phyloP scores from a whole-genome alignment of 2,888 invertebrate species.

The Nebria brevicollis region DNA sequence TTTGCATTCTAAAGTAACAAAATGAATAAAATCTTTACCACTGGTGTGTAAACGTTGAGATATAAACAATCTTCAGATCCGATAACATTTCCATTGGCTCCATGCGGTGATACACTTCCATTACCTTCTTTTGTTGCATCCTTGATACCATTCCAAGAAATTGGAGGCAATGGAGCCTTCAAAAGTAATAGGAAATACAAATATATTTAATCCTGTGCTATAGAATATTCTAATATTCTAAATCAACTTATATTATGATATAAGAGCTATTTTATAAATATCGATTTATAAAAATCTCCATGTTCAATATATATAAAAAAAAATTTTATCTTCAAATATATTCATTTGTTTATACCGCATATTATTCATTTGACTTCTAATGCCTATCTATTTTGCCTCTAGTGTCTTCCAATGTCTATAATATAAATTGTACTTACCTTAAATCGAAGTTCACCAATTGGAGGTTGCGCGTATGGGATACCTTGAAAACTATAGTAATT shows the following conservation, averaged over 20 bases:
- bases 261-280: too few relatives aligned
- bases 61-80: slow-evolving; percentile 57
- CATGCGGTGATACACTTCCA: slow-evolving; percentile 51
- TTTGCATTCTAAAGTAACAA: too few relatives aligned
- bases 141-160: slow-evolving; percentile 50
- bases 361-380: too few relatives aligned
- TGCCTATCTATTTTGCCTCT: too few relatives aligned
- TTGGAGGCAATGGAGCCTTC: slow-evolving; percentile 6
- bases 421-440: slow-evolving; percentile 54
- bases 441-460: slow-evolving; percentile 60
- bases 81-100: slow-evolving; percentile 46
- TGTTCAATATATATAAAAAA: not conserved
- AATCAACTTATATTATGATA: too few relatives aligned
- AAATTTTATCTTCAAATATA: too few relatives aligned
- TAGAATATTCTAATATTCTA: too few relatives aligned
- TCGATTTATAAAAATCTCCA: too few relatives aligned
- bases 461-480: slow-evolving; percentile 61
- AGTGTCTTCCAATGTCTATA: too few relatives aligned
- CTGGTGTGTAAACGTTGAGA: slow-evolving; percentile 55
- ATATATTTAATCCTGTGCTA: not conserved
- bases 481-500: slow-evolving; percentile 57
- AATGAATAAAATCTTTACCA: slow-evolving; percentile 43
- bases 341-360: too few relatives aligned
- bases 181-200: not conserved
- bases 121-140: slow-evolving; percentile 54